phyloP scores from a whole-genome alignment of 2,113 vertebrate species.

The Pelvicachromis taeniatus region DNA sequence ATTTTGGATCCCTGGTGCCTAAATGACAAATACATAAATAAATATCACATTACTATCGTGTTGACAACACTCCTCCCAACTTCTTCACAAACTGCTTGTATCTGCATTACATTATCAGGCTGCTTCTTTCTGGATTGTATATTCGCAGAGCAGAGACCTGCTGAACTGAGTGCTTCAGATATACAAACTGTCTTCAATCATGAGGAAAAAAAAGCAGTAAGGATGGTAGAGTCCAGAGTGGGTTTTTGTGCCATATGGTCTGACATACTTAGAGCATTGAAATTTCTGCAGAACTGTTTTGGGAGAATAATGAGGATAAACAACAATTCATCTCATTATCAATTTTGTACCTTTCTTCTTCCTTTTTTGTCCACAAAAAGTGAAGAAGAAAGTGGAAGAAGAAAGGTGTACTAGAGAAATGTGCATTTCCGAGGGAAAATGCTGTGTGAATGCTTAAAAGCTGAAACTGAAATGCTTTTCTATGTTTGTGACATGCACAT shows the following conservation, averaged over 20 bases:
- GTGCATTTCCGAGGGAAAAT: too few relatives aligned
- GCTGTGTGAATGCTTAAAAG: too few relatives aligned
- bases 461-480: too few relatives aligned
- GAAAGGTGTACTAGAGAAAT: constrained; percentile 18
- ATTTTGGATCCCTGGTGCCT: background rate
- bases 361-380: background rate
- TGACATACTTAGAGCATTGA: background rate
- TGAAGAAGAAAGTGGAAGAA: constrained; percentile 25
- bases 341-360: background rate
- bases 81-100: background rate
- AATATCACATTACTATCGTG: background rate
- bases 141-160: background rate
- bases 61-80: background rate
- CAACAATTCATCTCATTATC: constrained; percentile 22
- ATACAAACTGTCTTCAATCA: background rate
- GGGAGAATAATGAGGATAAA: background rate
- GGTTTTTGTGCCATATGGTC: background rate
- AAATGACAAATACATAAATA: background rate
- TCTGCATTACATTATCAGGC: background rate
- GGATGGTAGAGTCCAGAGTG: background rate
- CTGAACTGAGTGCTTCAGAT: background rate
- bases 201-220: background rate
- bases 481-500: too few relatives aligned
- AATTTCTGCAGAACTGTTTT: background rate
- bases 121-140: background rate